Evolutionary conservation across 2,888 invertebrate genomes (phyloP).

Genomic region (Lochmaea capreae): DNA sequence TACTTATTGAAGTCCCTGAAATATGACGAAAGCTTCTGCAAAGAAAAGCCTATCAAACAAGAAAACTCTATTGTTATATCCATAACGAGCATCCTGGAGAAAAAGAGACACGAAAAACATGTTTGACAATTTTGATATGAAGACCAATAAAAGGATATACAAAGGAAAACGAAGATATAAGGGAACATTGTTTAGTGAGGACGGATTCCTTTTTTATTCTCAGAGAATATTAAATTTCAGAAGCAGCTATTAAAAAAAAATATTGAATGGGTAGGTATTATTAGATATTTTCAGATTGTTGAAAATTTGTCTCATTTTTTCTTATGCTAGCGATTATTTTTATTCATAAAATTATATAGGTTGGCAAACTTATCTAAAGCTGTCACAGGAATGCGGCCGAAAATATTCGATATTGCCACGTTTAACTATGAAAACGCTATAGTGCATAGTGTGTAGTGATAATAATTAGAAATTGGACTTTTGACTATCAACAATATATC

Average conservation of each 20-base stretch:
- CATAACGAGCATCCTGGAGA: slow-evolving; percentile 32
- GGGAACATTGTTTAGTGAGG: slow-evolving; percentile 21
- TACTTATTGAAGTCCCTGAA: slow-evolving; percentile 28
- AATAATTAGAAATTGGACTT: no score
- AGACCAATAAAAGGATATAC: slow-evolving; percentile 34
- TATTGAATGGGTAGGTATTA: slow-evolving; percentile 10
- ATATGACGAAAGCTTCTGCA: slow-evolving; percentile 23
- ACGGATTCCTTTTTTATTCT: slow-evolving; percentile 20
- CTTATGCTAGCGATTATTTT: neutral
- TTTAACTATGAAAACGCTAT: no score
- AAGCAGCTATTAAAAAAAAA: neutral
- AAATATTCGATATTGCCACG: no score
- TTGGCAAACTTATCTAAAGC: no score
- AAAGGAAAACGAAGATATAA: slow-evolving; percentile 17
- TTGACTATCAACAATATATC: no score
- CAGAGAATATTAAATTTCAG: slow-evolving; percentile 22
- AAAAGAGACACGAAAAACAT: slow-evolving; percentile 40
- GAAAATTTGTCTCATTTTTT: neutral
- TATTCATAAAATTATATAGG: neutral
- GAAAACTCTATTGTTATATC: slow-evolving; percentile 33
- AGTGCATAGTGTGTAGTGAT: no score
- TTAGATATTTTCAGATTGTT: slow-evolving; percentile 2
- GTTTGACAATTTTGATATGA: slow-evolving; percentile 45
- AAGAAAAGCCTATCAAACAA: slow-evolving; percentile 34
- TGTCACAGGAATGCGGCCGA: no score